Conservation (phyloP, 2,113 vertebrate species). For the Capricornis sumatraensis region DNA sequence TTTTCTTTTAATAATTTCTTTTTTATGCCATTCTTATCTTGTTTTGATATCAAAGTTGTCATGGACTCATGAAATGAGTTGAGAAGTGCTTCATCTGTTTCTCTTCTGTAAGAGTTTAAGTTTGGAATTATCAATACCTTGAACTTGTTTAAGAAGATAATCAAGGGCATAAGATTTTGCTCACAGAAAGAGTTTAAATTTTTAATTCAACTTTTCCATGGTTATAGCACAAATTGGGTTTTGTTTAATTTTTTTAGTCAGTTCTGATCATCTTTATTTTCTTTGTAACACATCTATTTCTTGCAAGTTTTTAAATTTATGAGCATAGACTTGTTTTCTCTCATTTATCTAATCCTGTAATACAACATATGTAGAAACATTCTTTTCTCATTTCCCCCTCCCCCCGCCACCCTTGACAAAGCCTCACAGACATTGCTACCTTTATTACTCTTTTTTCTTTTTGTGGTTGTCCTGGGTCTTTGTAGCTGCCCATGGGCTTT, state of each 20-base stretch:
- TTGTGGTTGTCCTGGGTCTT: background rate
- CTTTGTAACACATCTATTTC: background rate
- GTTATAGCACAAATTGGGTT: background rate
- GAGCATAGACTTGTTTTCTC: background rate
- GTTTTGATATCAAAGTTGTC: background rate
- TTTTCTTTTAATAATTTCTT: background rate
- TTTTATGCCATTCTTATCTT: background rate
- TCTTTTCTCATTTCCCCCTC: background rate
- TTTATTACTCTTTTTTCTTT: background rate
- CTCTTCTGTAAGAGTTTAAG: background rate
- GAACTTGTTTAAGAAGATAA: background rate
- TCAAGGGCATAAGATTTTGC: background rate
- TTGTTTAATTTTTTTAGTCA: background rate
- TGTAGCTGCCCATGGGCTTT: background rate
- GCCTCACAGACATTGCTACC: background rate
- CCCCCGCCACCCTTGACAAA: background rate
- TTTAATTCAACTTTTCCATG: background rate
- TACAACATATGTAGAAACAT: background rate
- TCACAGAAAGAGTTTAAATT: background rate
- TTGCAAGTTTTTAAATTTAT: background rate
- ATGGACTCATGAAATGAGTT: background rate
- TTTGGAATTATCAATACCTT: background rate
- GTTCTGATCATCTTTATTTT: background rate
- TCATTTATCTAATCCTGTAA: background rate
- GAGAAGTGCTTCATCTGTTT: background rate